These are phyloP conservation scores for Apus apus DNA, from an alignment of 2,113 vertebrate species.

Conservation along the genomic window DNA sequence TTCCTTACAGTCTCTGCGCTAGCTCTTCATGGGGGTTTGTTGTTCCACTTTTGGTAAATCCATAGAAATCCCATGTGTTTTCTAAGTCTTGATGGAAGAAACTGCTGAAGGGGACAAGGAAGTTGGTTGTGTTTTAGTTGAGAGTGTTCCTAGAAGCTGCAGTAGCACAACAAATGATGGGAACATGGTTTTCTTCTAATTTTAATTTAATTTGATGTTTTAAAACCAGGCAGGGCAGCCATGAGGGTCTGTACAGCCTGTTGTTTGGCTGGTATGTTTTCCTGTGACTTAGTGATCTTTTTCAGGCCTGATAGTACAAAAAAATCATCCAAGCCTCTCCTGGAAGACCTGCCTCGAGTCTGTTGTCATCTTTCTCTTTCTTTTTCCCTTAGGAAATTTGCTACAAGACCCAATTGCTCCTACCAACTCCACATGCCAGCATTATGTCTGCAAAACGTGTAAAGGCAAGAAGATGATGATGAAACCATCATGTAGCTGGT, in stretches of 20 bases:
- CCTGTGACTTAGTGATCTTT: background rate
- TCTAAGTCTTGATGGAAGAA: background rate
- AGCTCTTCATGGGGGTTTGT: background rate
- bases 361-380: slow-evolving; percentile 20
- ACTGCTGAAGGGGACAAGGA: background rate
- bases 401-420: slow-evolving; percentile 94
- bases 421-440: slow-evolving; percentile 91
- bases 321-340: accelerated
- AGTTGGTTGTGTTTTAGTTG: background rate
- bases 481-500: slow-evolving; percentile 92
- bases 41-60: background rate
- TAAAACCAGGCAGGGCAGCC: background rate
- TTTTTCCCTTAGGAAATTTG: slow-evolving; percentile 85
- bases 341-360: background rate
- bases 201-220: background rate
- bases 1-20: background rate
- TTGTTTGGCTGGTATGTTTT: background rate
- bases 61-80: background rate
- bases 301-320: background rate
- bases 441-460: slow-evolving; percentile 93
- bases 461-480: slow-evolving; percentile 96
- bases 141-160: background rate
- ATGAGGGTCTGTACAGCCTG: background rate
- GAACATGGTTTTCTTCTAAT: background rate
- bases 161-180: background rate